Conservation (phyloP, 2,797 vertebrate genomes). For the Bradypodion ventrale region DNA sequence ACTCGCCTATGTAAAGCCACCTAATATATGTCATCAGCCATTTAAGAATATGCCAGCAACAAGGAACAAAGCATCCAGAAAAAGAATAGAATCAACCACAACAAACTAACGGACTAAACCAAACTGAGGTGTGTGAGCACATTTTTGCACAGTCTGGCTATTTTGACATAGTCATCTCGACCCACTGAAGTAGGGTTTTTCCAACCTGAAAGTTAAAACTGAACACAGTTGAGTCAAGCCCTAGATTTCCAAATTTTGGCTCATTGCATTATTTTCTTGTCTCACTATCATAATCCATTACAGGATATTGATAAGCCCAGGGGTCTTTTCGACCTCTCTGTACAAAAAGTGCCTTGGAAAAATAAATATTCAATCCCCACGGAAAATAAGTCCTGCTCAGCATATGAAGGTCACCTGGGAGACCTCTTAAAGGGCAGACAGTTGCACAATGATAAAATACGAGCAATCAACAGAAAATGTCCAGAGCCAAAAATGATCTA, state of each 20-base stretch:
- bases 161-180: background rate
- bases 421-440: conserved; percentile 1
- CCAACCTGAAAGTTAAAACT: background rate
- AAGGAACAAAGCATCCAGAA: background rate
- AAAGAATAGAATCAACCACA: background rate
- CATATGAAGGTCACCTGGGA: background rate
- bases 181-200: background rate
- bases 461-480: background rate
- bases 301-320: background rate
- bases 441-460: conserved; percentile 44
- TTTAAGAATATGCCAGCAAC: no score
- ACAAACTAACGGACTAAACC: background rate
- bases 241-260: background rate
- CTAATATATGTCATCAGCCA: no score
- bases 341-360: background rate
- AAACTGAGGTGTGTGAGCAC: background rate
- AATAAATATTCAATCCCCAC: background rate
- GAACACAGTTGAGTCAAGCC: background rate
- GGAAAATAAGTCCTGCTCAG: background rate
- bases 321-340: conserved; percentile 9
- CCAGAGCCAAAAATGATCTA: background rate
- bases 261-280: background rate
- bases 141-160: background rate
- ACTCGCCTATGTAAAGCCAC: no score
- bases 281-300: background rate